Conservation (phyloP, 2,113 vertebrate species). For the Chloropsis hardwickii region DNA sequence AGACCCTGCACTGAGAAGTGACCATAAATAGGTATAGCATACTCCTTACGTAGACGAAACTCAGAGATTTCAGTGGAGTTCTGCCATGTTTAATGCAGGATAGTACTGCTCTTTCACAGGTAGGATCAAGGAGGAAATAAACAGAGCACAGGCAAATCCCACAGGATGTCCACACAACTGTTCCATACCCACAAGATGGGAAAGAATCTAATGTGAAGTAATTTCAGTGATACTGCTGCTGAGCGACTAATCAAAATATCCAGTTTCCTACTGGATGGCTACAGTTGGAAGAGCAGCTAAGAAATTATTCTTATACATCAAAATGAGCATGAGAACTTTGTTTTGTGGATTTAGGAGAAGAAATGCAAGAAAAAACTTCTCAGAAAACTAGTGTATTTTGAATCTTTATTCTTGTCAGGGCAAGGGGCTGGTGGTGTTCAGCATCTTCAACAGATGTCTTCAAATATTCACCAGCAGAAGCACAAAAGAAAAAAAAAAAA, state of each 20-base stretch:
- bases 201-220: background rate
- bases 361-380: background rate
- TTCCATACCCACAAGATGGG: background rate
- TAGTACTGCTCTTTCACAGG: background rate
- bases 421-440: background rate
- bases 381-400: background rate
- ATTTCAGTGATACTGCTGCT: background rate
- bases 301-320: background rate
- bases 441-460: background rate
- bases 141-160: background rate
- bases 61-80: background rate
- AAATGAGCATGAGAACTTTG: background rate
- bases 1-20: background rate
- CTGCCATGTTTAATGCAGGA: background rate
- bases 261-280: background rate
- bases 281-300: background rate
- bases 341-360: background rate
- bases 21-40: background rate
- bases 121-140: background rate
- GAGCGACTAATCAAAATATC: background rate
- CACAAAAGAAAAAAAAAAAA: background rate
- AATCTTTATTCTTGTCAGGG: background rate
- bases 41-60: background rate
- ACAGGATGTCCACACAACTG: background rate
- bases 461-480: background rate